Percentiles rank a stretch among this genome's conserved stretches.
phyloP scores from a whole-genome alignment of 2,797 vertebrate genomes.

The Thripadectes ignobilis region DNA sequence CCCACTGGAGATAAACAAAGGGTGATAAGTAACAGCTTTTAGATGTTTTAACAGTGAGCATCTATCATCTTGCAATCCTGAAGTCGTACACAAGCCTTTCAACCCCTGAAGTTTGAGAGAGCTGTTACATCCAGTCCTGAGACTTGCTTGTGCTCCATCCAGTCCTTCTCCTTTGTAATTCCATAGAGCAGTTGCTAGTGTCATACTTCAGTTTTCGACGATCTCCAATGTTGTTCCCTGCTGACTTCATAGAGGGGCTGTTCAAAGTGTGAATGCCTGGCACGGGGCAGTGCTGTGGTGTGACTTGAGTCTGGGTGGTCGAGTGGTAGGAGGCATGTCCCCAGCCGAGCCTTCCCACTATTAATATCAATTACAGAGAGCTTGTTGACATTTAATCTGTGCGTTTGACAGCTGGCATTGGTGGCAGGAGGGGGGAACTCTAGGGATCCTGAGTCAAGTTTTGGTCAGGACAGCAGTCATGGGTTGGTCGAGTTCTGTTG shows the following conservation, averaged over 20 bases:
- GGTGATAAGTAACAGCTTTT: neutral
- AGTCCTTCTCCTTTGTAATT: neutral
- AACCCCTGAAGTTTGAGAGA: neutral
- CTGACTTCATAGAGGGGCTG: neutral
- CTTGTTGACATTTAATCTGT: neutral
- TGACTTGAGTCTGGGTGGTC: rapidly evolving
- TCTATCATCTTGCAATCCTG: neutral
- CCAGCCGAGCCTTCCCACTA: neutral
- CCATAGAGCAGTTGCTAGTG: neutral
- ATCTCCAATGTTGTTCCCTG: neutral
- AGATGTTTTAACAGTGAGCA: neutral
- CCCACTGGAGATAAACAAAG: neutral
- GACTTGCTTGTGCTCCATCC: neutral
- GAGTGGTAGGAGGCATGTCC: neutral
- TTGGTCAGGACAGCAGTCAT: rapidly evolving
- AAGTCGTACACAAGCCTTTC: neutral
- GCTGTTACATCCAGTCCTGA: neutral
- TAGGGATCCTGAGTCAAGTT: neutral
- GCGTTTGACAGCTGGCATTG: neutral
- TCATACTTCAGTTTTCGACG: neutral
- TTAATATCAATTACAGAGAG: neutral
- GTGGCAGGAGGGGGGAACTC: neutral
- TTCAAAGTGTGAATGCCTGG: neutral
- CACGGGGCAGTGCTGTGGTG: neutral
- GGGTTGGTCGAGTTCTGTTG: neutral